phyloP scores from a whole-genome alignment of 2,797 vertebrate genomes.

The Phalloptychus januarius region DNA sequence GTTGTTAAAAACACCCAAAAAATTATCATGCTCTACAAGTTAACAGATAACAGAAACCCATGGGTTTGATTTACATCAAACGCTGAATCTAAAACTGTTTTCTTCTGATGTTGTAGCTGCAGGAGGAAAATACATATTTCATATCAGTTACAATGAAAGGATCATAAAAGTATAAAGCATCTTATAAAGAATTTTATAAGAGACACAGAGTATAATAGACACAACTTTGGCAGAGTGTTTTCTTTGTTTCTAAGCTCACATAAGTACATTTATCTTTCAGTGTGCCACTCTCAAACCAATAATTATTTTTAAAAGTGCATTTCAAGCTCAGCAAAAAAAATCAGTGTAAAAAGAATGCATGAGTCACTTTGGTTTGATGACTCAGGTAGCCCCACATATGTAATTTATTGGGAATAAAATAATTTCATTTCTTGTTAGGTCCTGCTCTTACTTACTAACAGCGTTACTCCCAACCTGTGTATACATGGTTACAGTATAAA shows the following conservation, averaged over 20 bases:
- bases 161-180: background rate
- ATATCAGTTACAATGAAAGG: background rate
- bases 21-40: background rate
- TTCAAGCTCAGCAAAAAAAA: background rate
- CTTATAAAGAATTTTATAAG: background rate
- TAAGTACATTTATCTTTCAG: background rate
- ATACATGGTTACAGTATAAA: slow-evolving; percentile 34
- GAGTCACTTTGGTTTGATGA: slow-evolving; percentile 2
- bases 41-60: background rate
- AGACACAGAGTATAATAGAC: background rate
- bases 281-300: background rate
- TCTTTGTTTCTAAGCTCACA: background rate
- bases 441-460: background rate
- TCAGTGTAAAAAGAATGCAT: background rate
- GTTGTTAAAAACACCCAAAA: background rate
- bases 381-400: background rate
- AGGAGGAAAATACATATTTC: background rate
- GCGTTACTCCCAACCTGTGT: slow-evolving; percentile 12
- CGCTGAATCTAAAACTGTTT: background rate
- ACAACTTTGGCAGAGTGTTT: background rate
- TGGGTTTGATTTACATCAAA: background rate
- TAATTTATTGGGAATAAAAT: background rate
- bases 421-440: background rate
- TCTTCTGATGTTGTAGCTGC: background rate
- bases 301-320: background rate